Evolutionary conservation across 2,113 vertebrate genomes (phyloP).

Genomic region (Ivindomyrus marchei): DNA sequence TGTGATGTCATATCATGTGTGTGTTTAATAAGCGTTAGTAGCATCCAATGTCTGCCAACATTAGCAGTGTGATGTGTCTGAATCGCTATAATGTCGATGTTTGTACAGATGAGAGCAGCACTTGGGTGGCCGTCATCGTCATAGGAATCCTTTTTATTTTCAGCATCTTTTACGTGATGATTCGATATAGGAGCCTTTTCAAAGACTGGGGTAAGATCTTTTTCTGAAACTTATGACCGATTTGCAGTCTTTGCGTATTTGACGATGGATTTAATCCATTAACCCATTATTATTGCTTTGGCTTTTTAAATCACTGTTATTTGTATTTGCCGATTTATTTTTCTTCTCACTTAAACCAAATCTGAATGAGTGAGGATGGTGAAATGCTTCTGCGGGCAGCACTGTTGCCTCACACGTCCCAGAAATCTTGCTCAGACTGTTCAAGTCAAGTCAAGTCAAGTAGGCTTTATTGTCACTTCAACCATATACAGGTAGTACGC

Average conservation of each 20-base stretch:
- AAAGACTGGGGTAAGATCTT: slow-evolving; percentile 39
- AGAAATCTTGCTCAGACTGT: background rate
- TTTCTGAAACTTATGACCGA: background rate
- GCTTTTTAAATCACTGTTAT: background rate
- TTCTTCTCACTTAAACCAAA: background rate
- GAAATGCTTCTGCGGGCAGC: background rate
- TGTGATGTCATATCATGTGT: background rate
- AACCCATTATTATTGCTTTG: background rate
- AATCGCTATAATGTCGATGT: background rate
- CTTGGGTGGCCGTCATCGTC: slow-evolving; percentile 9
- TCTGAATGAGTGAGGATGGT: background rate
- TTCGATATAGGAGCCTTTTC: slow-evolving; percentile 20
- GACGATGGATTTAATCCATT: background rate
- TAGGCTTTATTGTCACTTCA: too few species aligned
- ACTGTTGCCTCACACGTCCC: background rate
- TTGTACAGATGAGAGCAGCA: slow-evolving; percentile 23
- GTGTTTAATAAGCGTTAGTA: background rate
- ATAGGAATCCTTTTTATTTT: slow-evolving; percentile 25
- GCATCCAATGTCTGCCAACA: background rate
- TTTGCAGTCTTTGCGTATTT: background rate
- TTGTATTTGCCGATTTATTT: background rate
- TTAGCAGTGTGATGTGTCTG: background rate
- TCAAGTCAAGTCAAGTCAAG: too few species aligned
- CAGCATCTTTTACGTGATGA: slow-evolving; percentile 15
- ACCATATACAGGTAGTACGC: too few species aligned